Evolutionary conservation across 2,888 invertebrate genomes (phyloP), one percentile per base, ranked within the genome.

Genomic region (Acanthosepion lycidas): DNA sequence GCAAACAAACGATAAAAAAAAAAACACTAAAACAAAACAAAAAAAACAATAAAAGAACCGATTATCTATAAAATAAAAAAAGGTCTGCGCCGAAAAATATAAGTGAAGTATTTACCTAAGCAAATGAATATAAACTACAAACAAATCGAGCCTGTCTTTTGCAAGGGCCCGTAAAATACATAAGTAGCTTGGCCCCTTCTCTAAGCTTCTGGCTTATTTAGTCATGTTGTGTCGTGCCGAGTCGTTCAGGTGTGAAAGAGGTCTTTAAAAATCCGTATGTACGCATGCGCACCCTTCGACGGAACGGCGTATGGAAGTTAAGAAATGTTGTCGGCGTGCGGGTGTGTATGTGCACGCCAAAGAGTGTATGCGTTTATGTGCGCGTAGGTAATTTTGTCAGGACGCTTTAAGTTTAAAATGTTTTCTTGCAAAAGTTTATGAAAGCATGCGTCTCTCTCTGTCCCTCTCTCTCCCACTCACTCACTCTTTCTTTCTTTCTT

Each of bases 61-160:
- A 78, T 78, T 78, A 78, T 33, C 18, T 12, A 9, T 2, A 33
- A 78, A n/a, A 78, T 15, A 78, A 15, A 33, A 15, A 33, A n/a
- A 78, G 5, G 33, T 78, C n/a, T n/a, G 12, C 0, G 4, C 18
- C n/a, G 64, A 33, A 78, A 78, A 78, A 78, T 15, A 78, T 9
- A 78, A 33, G 78, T 33, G 33, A 78, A 78, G 64, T n/a, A 12
- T 33, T n/a, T 78, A n/a, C 78, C n/a, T 78, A 78, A 78, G 78
- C 33, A n/a, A 78, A 78, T 78, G 78, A 78, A 78, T 78, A 78
- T 33, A 78, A n/a, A 78, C 78, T 78, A n/a, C n/a, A 78, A n/a
- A 78, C 78, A 78, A 78, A 78, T 78, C 78, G 78, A 78, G 78
- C 78, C 78, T 78, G 78, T 33, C 78, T 78, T 78, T 78, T 78